Conservation (phyloP, 2,888 invertebrate species). For the Craniophora ligustri region DNA sequence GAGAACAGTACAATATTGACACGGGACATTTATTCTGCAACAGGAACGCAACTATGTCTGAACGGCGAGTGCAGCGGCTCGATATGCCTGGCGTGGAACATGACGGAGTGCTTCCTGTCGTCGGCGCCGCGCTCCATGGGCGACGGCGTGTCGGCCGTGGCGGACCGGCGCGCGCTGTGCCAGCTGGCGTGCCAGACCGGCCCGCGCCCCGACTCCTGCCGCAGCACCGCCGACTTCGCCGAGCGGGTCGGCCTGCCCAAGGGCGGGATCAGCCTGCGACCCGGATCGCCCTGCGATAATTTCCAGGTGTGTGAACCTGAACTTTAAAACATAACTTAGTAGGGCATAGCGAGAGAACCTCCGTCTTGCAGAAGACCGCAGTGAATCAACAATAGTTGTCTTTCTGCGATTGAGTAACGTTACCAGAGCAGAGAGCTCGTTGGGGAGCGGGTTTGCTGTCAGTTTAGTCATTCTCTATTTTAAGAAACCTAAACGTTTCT, state of each 20-base stretch:
- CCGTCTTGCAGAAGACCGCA: too few species aligned
- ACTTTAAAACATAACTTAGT: too few species aligned
- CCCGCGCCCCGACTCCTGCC: slow-evolving; percentile 91
- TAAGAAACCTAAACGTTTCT: too few species aligned
- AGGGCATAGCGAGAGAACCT: too few species aligned
- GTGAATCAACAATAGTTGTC: too few species aligned
- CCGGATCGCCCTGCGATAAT: slow-evolving; percentile 99
- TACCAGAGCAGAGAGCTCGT: too few species aligned
- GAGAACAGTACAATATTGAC: too few species aligned
- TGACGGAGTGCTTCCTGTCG: slow-evolving; percentile 98
- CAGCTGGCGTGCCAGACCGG: slow-evolving; percentile 98
- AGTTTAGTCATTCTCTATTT: too few species aligned
- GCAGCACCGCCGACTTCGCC: slow-evolving; percentile 96
- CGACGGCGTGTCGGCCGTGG: slow-evolving; percentile 86
- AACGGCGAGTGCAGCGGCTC: slow-evolving; percentile 98
- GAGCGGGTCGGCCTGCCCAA: slow-evolving; percentile 91
- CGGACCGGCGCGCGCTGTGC: slow-evolving; percentile 95
- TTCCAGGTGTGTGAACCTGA: slow-evolving; percentile 96
- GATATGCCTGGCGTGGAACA: slow-evolving; percentile 97
- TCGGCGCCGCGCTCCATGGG: slow-evolving; percentile 90
- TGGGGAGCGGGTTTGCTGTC: too few species aligned
- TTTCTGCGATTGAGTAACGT: too few species aligned
- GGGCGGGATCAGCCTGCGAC: slow-evolving; percentile 95
- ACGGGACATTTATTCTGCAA: slow-evolving; percentile 74
- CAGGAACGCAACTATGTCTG: slow-evolving; percentile 93